These are phyloP conservation scores for Heliconius eleuchia DNA, from an alignment of 1,140 invertebrate genomes.

Conservation along the genomic window DNA sequence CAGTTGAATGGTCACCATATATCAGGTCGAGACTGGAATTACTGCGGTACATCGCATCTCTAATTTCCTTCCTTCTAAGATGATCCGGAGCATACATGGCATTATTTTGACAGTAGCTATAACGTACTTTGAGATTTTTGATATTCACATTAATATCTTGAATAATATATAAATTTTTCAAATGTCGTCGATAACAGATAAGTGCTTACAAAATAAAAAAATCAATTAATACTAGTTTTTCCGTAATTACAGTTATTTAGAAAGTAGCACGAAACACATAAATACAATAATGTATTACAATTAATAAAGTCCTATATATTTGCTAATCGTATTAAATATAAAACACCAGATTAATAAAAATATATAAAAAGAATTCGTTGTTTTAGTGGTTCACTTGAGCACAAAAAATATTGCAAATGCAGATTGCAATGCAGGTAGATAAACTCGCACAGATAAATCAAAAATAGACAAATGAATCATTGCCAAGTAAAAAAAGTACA, in stretches of 20 bases:
- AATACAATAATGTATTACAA: constrained; percentile 5
- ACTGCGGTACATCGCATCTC: constrained; percentile 82
- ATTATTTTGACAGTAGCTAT: constrained; percentile 62
- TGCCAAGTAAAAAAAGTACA: background rate
- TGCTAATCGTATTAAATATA: background rate
- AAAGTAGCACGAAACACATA: constrained; percentile 43
- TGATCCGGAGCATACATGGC: constrained; percentile 77
- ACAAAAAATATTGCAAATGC: constrained; percentile 35
- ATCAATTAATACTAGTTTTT: constrained; percentile 37
- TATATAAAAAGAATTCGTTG: constrained; percentile 22
- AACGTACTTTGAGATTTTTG: constrained; percentile 23
- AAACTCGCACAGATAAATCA: constrained; percentile 28
- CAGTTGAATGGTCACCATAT: constrained; percentile 67
- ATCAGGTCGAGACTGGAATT: constrained; percentile 84
- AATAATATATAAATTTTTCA: constrained; percentile 4
- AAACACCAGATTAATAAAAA: constrained; percentile 9
- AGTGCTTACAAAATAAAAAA: constrained; percentile 18
- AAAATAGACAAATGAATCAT: constrained; percentile 19
- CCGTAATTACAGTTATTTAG: constrained; percentile 45
- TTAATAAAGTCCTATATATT: constrained; percentile 11
- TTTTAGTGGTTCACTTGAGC: constrained; percentile 30
- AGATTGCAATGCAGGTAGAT: constrained; percentile 31
- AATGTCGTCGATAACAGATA: constrained; percentile 21
- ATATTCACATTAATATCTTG: constrained; percentile 23
- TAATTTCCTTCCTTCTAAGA: constrained; percentile 69